Evolutionary conservation across 2,797 vertebrate genomes (phyloP).

Genomic region (Notolepis coatsorum): DNA sequence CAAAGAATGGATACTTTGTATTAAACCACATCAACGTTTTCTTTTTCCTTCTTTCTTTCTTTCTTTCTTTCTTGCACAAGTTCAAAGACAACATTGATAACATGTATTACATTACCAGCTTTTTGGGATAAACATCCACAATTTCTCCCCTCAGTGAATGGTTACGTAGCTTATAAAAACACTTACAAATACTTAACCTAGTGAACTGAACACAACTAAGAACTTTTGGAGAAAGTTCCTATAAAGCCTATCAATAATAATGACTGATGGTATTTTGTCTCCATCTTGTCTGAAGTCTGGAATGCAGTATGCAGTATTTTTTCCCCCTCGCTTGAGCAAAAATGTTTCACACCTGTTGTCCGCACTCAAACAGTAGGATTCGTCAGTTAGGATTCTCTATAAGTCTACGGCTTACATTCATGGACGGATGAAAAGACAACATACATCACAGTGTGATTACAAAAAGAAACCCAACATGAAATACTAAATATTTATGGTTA

Average conservation of each 20-base stretch:
- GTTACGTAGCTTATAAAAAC: too few species aligned
- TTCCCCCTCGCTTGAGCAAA: not conserved
- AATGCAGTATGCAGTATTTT: too few species aligned
- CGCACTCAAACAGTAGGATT: not conserved
- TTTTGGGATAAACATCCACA: too few species aligned
- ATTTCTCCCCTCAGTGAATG: too few species aligned
- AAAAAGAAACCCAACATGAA: not conserved
- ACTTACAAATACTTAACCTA: too few species aligned
- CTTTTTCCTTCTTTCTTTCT: not conserved
- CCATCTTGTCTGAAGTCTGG: too few species aligned
- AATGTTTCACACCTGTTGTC: not conserved
- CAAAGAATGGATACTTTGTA: slow-evolving; percentile 16
- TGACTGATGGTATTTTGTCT: not conserved
- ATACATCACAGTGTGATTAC: not conserved
- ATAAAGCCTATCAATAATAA: not conserved
- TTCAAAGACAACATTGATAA: not conserved
- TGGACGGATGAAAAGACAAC: not conserved
- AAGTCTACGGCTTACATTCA: too few species aligned
- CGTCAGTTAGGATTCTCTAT: not conserved
- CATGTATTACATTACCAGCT: not conserved
- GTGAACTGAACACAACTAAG: too few species aligned
- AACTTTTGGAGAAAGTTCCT: not conserved
- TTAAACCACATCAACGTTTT: slow-evolving; percentile 12
- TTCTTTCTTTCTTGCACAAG: not conserved
- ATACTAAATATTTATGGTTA: not conserved